Evolutionary conservation across 2,888 invertebrate species (phyloP).

Genomic region (Drosophila mulleri): DNA sequence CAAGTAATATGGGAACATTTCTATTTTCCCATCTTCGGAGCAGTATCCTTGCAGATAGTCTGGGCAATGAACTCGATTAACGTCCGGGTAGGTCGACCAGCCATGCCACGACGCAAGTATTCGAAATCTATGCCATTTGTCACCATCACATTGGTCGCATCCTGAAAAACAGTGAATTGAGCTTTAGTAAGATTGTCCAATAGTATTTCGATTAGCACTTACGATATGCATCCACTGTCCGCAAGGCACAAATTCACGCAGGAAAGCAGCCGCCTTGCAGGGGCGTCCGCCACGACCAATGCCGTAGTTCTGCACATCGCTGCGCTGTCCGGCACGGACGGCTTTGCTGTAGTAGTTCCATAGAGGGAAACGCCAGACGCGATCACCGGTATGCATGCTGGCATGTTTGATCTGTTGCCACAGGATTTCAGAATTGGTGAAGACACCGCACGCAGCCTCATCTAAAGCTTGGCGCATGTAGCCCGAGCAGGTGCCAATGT

Average conservation of each 20-base stretch:
- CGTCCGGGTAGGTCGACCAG: slow-evolving; percentile 92
- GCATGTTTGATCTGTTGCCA: slow-evolving; percentile 89
- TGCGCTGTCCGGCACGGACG: slow-evolving; percentile 86
- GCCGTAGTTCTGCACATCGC: slow-evolving; percentile 86
- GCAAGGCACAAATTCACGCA: slow-evolving; percentile 90
- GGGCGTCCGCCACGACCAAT: slow-evolving; percentile 86
- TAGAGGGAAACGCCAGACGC: slow-evolving; percentile 94
- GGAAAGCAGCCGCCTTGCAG: slow-evolving; percentile 92
- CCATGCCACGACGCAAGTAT: slow-evolving; percentile 89
- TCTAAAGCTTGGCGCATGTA: slow-evolving; percentile 88
- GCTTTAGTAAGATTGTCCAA: neutral
- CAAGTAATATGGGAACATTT: neutral
- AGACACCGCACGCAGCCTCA: slow-evolving; percentile 90
- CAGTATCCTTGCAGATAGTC: slow-evolving; percentile 84
- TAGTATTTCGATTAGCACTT: slow-evolving; percentile 28
- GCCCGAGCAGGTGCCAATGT: slow-evolving; percentile 92
- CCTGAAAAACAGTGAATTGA: slow-evolving; percentile 56
- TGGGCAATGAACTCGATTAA: slow-evolving; percentile 90
- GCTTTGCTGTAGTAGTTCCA: slow-evolving; percentile 90
- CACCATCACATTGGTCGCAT: slow-evolving; percentile 91
- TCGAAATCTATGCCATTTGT: slow-evolving; percentile 88
- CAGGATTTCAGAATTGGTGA: slow-evolving; percentile 90
- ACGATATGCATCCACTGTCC: slow-evolving; percentile 92
- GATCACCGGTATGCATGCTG: slow-evolving; percentile 90
- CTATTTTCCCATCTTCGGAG: slow-evolving; percentile 77